These are phyloP conservation scores for Chionodraco myersi DNA, from an alignment of 2,113 vertebrate species.

Conservation along the genomic window DNA sequence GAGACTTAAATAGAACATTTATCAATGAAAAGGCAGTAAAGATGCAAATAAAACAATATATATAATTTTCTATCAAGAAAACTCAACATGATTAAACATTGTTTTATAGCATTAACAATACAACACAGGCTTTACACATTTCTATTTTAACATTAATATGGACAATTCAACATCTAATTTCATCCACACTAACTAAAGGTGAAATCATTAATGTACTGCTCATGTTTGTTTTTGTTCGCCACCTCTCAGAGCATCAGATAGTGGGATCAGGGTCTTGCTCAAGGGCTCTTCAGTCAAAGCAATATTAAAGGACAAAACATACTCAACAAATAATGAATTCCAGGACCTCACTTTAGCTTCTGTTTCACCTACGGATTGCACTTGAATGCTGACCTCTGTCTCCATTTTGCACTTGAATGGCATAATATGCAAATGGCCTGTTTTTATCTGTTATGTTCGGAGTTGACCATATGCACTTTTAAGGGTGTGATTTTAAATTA, in stretches of 20 bases:
- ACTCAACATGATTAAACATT: not conserved
- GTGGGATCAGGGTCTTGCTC: constrained; percentile 6
- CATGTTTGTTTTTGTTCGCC: not conserved
- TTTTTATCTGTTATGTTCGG: constrained; percentile 38
- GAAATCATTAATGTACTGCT: not conserved
- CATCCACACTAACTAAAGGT: no score
- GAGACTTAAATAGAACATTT: not conserved
- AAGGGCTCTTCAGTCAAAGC: not conserved
- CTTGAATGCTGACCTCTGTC: constrained; percentile 43
- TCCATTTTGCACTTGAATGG: constrained; percentile 32
- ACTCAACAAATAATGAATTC: constrained; percentile 19
- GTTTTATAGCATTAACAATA: not conserved
- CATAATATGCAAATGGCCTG: constrained; percentile 21
- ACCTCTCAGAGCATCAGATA: constrained; percentile 2
- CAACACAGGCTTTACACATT: not conserved
- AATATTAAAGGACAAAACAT: constrained; percentile 14
- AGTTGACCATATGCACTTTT: constrained; percentile 11
- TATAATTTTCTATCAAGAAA: not conserved
- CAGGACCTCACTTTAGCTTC: constrained; percentile 9
- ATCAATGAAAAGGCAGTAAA: not conserved
- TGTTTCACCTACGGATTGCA: constrained; percentile 18
- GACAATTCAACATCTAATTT: no score
- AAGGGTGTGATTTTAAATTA: constrained; percentile 36
- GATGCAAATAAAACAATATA: not conserved
- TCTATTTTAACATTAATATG: not conserved